phyloP scores from a whole-genome alignment of 1,140 invertebrate species.

The Euwallacea similis region DNA sequence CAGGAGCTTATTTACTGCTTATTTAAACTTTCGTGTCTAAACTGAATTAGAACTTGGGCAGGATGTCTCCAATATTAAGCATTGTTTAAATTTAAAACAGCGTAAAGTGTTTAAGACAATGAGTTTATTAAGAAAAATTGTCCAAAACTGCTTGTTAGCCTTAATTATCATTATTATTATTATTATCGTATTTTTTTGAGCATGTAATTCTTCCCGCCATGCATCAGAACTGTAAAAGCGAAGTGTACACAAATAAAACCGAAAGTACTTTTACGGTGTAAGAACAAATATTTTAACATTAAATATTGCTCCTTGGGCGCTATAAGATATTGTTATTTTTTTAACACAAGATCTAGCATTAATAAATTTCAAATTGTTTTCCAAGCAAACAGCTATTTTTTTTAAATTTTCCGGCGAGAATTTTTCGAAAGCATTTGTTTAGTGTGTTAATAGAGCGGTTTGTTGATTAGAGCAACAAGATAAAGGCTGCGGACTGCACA shows the following conservation, averaged over 20 bases:
- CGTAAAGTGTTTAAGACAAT: neutral
- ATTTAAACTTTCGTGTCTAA: neutral
- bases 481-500: too few species aligned
- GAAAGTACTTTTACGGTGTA: neutral
- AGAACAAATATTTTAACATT: conserved; percentile 5
- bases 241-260: too few species aligned
- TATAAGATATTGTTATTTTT: conserved; percentile 10
- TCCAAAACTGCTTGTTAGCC: too few species aligned
- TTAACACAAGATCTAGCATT: neutral
- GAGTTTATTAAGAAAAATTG: too few species aligned
- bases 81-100: neutral
- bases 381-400: neutral
- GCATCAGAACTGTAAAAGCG: too few species aligned
- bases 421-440: neutral
- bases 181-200: too few species aligned
- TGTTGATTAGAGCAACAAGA: too few species aligned
- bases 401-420: too few species aligned
- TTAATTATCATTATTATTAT: too few species aligned
- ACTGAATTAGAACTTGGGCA: neutral
- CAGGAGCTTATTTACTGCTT: too few species aligned
- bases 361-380: conserved; percentile 17
- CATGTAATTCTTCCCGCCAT: too few species aligned
- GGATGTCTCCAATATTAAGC: neutral
- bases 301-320: conserved; percentile 3
- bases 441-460: neutral